Evolutionary conservation across 2,113 vertebrate genomes (phyloP).

Genomic region (Ifrita kowaldi): DNA sequence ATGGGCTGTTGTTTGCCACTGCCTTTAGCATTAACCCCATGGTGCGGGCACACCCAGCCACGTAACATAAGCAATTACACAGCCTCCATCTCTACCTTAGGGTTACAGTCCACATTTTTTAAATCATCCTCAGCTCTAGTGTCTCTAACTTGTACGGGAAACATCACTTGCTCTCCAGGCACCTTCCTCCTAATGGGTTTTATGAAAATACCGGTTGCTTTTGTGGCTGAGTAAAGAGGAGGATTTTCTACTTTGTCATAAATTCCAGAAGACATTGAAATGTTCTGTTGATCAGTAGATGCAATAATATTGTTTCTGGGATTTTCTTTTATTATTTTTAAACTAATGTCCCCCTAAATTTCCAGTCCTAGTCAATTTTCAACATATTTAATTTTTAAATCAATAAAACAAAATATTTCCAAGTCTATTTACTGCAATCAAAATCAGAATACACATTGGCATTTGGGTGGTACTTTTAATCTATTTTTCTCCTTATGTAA

Average conservation of each 20-base stretch:
- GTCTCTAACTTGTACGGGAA: not conserved
- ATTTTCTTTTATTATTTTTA: not conserved
- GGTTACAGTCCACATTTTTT: not conserved
- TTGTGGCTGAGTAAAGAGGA: not conserved
- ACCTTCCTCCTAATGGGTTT: not conserved
- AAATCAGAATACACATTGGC: conserved; percentile 2
- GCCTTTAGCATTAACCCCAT: not conserved
- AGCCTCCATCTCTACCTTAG: not conserved
- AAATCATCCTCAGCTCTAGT: not conserved
- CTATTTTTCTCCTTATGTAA: conserved; percentile 57
- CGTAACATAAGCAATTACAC: accelerated
- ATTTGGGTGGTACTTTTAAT: conserved; percentile 27
- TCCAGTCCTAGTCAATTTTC: not conserved
- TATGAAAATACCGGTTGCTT: not conserved
- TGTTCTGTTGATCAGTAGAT: not conserved
- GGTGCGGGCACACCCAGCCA: not conserved
- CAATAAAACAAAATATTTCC: not conserved
- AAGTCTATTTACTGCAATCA: conserved; percentile 9
- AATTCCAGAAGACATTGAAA: not conserved
- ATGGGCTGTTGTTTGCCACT: not conserved
- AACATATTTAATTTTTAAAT: not conserved
- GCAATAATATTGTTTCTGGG: not conserved
- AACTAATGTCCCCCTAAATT: not conserved
- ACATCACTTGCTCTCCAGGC: not conserved
- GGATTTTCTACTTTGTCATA: not conserved